phyloP scores from a whole-genome alignment of 2,797 vertebrate species.

The Okamejei kenojei region DNA sequence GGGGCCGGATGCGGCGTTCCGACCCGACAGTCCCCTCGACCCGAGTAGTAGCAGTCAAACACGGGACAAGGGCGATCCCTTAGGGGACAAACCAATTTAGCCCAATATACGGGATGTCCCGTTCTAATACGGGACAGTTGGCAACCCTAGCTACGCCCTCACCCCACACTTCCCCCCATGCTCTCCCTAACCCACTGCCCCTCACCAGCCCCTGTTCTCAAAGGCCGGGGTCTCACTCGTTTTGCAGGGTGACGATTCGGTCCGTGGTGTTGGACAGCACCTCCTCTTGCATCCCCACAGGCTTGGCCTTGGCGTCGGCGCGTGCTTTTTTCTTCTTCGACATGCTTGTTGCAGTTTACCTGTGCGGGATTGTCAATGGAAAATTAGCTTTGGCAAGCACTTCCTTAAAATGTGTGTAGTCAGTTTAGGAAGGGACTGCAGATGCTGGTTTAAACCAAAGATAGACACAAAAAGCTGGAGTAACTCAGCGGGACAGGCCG shows the following conservation, averaged over 20 bases:
- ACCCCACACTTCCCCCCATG: not conserved
- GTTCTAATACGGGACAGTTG: no score
- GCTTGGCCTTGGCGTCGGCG: slow-evolving; percentile 4
- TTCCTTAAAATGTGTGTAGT: not conserved
- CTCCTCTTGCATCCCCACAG: not conserved
- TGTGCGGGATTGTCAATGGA: not conserved
- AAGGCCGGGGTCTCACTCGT: not conserved
- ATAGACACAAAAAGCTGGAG: no score
- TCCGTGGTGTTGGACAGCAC: not conserved
- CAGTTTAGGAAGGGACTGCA: no score
- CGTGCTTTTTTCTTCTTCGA: slow-evolving; percentile 18
- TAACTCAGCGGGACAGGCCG: no score
- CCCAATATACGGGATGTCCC: no score
- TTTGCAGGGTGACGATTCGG: not conserved
- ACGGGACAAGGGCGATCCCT: no score
- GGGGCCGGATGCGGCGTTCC: no score
- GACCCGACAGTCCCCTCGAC: no score
- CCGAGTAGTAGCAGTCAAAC: no score
- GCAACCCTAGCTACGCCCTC: no score
- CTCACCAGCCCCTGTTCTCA: not conserved
- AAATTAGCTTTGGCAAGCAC: not conserved
- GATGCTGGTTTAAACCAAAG: no score
- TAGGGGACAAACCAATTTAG: no score
- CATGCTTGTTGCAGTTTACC: not conserved
- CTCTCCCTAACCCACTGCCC: not conserved